Evolutionary conservation across 2,113 vertebrate genomes (phyloP).

Genomic region (Campylomormyrus numenius): DNA sequence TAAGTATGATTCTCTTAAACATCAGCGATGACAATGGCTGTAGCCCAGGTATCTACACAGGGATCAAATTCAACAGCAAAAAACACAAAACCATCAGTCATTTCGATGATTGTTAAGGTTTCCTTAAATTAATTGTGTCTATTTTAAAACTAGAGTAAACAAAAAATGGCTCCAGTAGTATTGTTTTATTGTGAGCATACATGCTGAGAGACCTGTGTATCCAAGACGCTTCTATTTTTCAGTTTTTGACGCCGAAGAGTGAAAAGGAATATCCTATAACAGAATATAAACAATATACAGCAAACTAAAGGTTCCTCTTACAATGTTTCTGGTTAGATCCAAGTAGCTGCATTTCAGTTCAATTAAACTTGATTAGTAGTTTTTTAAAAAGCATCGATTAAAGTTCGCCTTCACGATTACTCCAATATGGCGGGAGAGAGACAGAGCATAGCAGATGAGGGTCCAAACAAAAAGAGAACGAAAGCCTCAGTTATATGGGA

Average conservation of each 20-base stretch:
- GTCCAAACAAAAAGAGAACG: background rate
- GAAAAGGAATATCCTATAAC: background rate
- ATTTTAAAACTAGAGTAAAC: background rate
- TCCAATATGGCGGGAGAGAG: background rate
- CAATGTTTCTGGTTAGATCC: background rate
- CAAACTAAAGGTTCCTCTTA: background rate
- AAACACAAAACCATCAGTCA: background rate
- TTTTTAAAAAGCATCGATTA: background rate
- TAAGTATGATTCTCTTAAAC: background rate
- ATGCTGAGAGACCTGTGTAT: background rate
- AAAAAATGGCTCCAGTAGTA: background rate
- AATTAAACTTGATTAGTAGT: background rate
- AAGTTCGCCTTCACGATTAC: background rate
- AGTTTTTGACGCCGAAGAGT: background rate
- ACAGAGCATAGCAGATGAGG: background rate
- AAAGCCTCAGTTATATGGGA: background rate
- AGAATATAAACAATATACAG: background rate
- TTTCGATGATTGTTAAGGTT: background rate
- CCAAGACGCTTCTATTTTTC: background rate
- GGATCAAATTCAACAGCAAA: background rate
- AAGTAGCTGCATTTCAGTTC: background rate
- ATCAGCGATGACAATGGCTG: background rate
- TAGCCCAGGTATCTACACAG: background rate
- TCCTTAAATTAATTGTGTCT: background rate
- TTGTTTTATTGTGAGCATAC: background rate